phyloP scores from a whole-genome alignment of 2,797 vertebrate genomes.

The Denticeps clupeoides region DNA sequence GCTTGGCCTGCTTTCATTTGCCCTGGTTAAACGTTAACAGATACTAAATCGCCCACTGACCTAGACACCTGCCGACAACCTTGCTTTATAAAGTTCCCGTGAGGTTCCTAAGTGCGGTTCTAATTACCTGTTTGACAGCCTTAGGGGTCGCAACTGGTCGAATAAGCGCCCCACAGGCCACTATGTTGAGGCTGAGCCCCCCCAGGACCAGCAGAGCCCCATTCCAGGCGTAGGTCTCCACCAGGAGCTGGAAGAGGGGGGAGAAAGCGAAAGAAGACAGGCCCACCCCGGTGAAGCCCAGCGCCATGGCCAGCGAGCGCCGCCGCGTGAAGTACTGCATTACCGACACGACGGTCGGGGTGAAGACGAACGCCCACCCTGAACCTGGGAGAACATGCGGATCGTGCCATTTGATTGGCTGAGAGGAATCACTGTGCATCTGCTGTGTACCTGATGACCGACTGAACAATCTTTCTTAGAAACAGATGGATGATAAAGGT shows the following conservation, averaged over 20 bases:
- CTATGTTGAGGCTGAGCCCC: slow-evolving; percentile 70
- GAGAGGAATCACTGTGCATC: neutral
- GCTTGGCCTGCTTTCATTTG: too few relatives aligned
- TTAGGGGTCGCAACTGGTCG: slow-evolving; percentile 42
- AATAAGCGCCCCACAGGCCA: slow-evolving; percentile 75
- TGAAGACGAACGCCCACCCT: slow-evolving; percentile 81
- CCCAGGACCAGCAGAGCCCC: slow-evolving; percentile 76
- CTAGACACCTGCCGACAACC: too few relatives aligned
- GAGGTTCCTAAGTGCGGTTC: neutral
- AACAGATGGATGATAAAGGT: too few relatives aligned
- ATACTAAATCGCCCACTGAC: too few relatives aligned
- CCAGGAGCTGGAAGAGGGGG: slow-evolving; percentile 76
- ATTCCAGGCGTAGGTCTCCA: slow-evolving; percentile 70
- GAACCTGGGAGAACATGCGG: slow-evolving; percentile 49
- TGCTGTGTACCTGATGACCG: too few relatives aligned
- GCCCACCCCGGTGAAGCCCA: slow-evolving; percentile 74
- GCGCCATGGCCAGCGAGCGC: slow-evolving; percentile 62
- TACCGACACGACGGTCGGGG: slow-evolving; percentile 71
- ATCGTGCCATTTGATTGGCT: neutral
- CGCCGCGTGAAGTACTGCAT: slow-evolving; percentile 65
- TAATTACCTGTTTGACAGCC: slow-evolving; percentile 31
- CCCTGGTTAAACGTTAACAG: too few relatives aligned
- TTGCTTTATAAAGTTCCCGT: too few relatives aligned
- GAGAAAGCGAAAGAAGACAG: slow-evolving; percentile 77
- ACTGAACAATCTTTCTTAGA: too few relatives aligned